These are phyloP conservation scores for Halcyon leucocephala DNA, from an alignment of 2,797 vertebrate species.

Conservation along the genomic window DNA sequence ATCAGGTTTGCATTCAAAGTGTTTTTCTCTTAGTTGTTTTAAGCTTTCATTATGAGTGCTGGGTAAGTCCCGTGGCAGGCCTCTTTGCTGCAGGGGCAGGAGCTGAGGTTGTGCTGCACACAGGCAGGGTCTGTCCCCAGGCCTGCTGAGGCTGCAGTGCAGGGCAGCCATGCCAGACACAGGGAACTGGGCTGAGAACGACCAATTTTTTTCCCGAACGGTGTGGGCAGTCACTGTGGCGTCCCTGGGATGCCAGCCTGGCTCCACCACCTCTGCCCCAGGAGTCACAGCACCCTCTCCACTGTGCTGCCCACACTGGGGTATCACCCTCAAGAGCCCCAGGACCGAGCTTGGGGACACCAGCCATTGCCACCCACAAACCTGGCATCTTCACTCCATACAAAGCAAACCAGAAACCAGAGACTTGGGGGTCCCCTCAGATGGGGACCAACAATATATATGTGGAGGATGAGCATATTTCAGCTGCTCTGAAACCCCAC, in stretches of 20 bases:
- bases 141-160: neutral
- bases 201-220: neutral
- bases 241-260: accelerated
- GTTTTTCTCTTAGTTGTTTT: neutral
- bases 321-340: neutral
- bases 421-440: accelerated
- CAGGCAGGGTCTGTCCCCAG: neutral
- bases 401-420: neutral
- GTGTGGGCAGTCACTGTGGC: neutral
- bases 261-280: neutral
- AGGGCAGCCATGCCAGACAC: neutral
- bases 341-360: neutral
- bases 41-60: neutral
- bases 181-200: neutral
- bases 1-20: neutral
- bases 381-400: accelerated
- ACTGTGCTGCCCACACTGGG: accelerated
- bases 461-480: neutral
- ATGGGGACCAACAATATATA: neutral
- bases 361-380: neutral
- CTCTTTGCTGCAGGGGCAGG: neutral
- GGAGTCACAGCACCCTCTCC: neutral
- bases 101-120: neutral
- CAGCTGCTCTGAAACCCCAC: neutral
- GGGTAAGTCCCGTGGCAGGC: accelerated